Conservation (phyloP, 2,888 invertebrate species). For the Ashinkailepas kermadecensis region DNA sequence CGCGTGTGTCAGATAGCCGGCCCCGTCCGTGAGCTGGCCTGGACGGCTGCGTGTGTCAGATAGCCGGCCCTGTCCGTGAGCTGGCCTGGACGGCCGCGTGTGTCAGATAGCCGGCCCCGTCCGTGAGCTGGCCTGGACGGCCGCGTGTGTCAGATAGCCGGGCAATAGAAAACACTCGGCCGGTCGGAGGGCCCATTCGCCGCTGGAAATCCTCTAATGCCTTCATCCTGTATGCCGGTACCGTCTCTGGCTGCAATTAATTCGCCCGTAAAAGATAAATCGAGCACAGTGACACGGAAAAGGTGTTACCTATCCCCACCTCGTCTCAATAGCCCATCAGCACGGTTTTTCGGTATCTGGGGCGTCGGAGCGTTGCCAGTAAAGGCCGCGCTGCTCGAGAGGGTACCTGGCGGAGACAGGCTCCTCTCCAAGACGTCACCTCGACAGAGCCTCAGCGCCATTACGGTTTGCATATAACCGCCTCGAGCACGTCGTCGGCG, state of each 20-base stretch:
- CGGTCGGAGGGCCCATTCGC: background rate
- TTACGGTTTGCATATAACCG: background rate
- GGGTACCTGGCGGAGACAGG: background rate
- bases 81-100: background rate
- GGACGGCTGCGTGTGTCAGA: too few relatives aligned
- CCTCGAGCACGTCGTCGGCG: background rate
- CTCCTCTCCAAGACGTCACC: too few relatives aligned
- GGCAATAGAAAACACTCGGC: constrained; percentile 12
- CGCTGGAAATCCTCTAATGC: background rate
- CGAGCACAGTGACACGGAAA: background rate
- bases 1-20: too few relatives aligned
- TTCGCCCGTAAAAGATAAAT: constrained; percentile 19
- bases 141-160: background rate
- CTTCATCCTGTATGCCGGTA: background rate
- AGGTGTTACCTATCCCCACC: constrained; percentile 15
- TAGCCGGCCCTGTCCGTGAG: background rate
- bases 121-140: background rate
- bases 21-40: too few relatives aligned
- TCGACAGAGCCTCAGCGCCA: background rate
- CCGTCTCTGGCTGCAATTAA: constrained; percentile 1
- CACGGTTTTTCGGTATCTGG: background rate
- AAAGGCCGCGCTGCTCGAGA: background rate
- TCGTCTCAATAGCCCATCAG: constrained; percentile 3
- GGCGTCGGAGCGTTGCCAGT: background rate
- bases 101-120: background rate